Conservation (phyloP, 2,888 invertebrate species). For the Liposcelis brunnea region DNA sequence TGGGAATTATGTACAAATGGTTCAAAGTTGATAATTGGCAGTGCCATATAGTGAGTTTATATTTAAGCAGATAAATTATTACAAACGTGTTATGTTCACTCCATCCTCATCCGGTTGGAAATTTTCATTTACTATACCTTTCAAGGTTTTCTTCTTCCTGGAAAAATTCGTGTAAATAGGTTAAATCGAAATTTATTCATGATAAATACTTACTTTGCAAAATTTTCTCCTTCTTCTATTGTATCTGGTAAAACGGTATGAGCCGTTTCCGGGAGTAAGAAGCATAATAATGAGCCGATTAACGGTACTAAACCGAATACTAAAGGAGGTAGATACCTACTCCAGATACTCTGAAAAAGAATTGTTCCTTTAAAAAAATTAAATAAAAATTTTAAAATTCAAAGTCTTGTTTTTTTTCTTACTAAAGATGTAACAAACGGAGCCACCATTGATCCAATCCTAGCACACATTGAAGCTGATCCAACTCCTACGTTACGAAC, state of each 20-base stretch:
- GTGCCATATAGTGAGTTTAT: too few species aligned
- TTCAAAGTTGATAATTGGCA: too few species aligned
- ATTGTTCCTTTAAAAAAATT: background rate
- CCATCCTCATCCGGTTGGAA: too few species aligned
- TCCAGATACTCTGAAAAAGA: background rate
- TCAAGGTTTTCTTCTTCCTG: too few species aligned
- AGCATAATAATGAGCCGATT: constrained; percentile 44
- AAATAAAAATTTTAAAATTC: background rate
- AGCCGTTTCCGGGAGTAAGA: constrained; percentile 58
- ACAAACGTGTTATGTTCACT: too few species aligned
- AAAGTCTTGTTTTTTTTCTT: constrained; percentile 7
- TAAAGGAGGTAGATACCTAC: constrained; percentile 37
- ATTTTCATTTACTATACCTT: too few species aligned
- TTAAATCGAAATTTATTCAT: too few species aligned
- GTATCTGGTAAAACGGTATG: constrained; percentile 60
- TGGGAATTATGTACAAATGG: too few species aligned
- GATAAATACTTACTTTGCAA: constrained; percentile 29
- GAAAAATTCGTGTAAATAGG: too few species aligned
- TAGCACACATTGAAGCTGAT: constrained; percentile 14
- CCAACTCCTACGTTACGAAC: constrained; percentile 16
- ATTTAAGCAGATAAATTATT: too few species aligned
- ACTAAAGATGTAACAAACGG: constrained; percentile 16
- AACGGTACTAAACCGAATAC: constrained; percentile 53
- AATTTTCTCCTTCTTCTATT: constrained; percentile 55
- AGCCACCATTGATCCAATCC: constrained; percentile 14